Percentiles rank a stretch among this genome's conserved stretches.
These are phyloP conservation scores for Cheilosia variabilis DNA, from an alignment of 2,888 invertebrate genomes.

Conservation along the genomic window DNA sequence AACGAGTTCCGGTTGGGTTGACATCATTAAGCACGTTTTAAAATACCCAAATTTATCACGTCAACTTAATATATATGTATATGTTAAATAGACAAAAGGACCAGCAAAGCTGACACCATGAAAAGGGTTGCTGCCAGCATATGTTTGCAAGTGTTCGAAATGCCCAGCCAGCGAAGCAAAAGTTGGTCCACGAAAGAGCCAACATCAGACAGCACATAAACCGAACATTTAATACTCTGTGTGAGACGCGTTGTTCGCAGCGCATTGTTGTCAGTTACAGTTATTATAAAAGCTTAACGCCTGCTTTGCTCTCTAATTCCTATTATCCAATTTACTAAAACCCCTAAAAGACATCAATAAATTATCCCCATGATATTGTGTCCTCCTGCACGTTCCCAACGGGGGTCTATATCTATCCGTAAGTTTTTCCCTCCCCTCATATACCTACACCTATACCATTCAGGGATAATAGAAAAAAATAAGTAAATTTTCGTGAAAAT, in stretches of 20 bases:
- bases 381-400: constrained; percentile 15
- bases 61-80: constrained; percentile 5
- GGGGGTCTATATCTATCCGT: constrained; percentile 6
- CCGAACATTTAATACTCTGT: constrained; percentile 48
- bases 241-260: constrained; percentile 39
- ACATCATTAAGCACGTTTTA: constrained; percentile 15
- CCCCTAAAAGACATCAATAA: constrained; percentile 67
- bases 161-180: constrained; percentile 27
- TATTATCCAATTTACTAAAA: constrained; percentile 72
- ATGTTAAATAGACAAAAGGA: constrained; percentile 32
- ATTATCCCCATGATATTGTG: constrained; percentile 61
- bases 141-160: constrained; percentile 17
- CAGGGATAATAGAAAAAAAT: constrained; percentile 37
- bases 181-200: constrained; percentile 21
- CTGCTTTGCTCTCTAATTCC: constrained; percentile 65
- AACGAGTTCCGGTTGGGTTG: background rate
- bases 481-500: constrained; percentile 61
- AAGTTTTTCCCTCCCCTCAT: constrained; percentile 11
- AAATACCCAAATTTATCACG: constrained; percentile 44
- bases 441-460: background rate
- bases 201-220: constrained; percentile 14
- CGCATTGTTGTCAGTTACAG: constrained; percentile 49
- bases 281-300: constrained; percentile 71
- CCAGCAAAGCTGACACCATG: constrained; percentile 22
- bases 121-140: constrained; percentile 41